Conservation (phyloP, 2,113 vertebrate species). For the Antechinus stuartii region DNA sequence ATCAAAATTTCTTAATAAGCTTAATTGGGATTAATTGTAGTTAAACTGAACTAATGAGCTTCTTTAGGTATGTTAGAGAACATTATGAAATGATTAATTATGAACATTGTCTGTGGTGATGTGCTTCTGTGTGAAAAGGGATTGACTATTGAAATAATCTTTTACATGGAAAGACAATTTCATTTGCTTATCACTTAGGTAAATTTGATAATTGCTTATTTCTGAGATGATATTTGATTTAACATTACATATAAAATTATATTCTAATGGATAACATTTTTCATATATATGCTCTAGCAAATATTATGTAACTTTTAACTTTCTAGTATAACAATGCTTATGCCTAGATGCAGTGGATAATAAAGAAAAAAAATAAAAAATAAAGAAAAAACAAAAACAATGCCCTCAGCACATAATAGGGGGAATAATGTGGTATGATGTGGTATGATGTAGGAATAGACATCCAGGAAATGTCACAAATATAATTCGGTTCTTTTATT, state of each 20-base stretch:
- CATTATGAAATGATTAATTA: conserved; percentile 11
- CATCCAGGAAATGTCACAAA: background rate
- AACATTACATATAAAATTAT: conserved; percentile 15
- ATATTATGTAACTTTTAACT: conserved; percentile 3
- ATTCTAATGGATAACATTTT: background rate
- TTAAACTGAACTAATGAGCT: background rate
- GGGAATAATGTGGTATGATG: background rate
- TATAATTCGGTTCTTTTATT: background rate
- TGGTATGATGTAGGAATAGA: background rate
- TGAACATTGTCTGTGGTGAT: conserved; percentile 14
- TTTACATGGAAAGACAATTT: conserved; percentile 19
- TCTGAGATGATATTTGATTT: conserved; percentile 20
- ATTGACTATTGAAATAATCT: background rate
- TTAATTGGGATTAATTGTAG: background rate
- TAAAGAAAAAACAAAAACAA: background rate
- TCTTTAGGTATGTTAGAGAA: background rate
- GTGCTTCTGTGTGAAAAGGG: background rate
- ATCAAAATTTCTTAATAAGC: background rate
- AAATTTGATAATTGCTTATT: conserved; percentile 17
- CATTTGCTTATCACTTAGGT: background rate
- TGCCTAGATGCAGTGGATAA: background rate
- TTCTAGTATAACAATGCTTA: background rate
- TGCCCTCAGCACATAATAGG: background rate
- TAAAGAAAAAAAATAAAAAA: background rate
- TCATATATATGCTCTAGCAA: conserved; percentile 31